phyloP scores from a whole-genome alignment of 2,113 vertebrate genomes.

The Macroglossus sobrinus region DNA sequence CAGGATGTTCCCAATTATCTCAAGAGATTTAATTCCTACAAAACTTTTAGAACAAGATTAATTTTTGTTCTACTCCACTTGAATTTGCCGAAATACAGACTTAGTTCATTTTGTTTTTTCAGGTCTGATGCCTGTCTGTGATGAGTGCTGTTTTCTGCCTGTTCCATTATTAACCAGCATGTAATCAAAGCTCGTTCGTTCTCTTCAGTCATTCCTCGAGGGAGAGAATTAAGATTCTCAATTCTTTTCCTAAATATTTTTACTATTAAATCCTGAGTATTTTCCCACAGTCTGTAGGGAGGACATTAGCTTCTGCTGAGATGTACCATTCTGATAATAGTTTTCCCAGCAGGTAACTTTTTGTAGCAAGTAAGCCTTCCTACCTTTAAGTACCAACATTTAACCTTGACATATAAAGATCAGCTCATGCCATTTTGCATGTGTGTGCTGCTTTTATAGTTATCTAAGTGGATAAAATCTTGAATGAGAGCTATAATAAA shows the following conservation, averaged over 20 bases:
- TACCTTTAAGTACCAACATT: not conserved
- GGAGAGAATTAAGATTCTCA: conserved; percentile 36
- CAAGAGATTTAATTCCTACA: conserved; percentile 25
- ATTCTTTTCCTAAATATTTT: conserved; percentile 55
- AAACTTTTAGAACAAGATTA: not conserved
- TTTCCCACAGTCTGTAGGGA: not conserved
- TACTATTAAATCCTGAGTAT: conserved; percentile 50
- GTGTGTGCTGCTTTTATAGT: not conserved
- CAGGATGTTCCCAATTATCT: not conserved
- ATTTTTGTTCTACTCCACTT: conserved; percentile 19
- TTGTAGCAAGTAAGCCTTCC: conserved; percentile 11
- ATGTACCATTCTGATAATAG: conserved; percentile 13
- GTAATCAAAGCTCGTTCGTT: conserved; percentile 18
- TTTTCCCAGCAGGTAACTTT: conserved; percentile 29
- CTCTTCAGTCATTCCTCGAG: not conserved
- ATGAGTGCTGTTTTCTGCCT: not conserved
- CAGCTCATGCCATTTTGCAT: not conserved
- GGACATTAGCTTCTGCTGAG: conserved; percentile 54
- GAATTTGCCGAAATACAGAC: not conserved
- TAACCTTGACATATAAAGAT: conserved; percentile 22
- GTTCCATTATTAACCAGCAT: conserved; percentile 1
- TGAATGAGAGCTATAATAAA: not conserved
- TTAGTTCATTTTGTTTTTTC: not conserved
- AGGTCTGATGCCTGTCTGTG: not conserved
- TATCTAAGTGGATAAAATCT: not conserved